These are phyloP conservation scores for Pseudomyrmex dendroicus DNA, from an alignment of 1,140 invertebrate genomes.

Conservation along the genomic window DNA sequence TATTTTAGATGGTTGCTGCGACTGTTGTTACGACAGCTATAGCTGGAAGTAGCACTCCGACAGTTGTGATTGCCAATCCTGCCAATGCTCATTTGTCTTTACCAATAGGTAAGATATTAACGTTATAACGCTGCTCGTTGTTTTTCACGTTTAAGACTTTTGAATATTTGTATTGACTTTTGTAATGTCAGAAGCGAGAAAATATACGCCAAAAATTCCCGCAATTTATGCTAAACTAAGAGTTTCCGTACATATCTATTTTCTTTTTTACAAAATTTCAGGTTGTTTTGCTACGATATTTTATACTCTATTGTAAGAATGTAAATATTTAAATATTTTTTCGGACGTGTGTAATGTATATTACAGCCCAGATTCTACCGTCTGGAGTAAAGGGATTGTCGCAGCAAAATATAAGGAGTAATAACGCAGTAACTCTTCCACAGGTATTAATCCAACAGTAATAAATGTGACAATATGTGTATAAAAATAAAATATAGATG, in stretches of 20 bases:
- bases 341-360: slow-evolving; percentile 1
- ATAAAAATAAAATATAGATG: no score
- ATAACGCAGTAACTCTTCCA: slow-evolving; percentile 81
- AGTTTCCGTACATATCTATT: no score
- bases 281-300: no score
- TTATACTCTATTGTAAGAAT: no score
- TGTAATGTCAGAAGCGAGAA: background rate
- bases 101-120: slow-evolving; percentile 81
- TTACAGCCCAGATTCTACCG: slow-evolving; percentile 88
- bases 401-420: slow-evolving; percentile 87
- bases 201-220: background rate
- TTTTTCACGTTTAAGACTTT: background rate
- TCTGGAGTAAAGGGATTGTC: slow-evolving; percentile 87
- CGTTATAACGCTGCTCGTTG: background rate
- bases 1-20: slow-evolving; percentile 81
- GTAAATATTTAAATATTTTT: slow-evolving; percentile 9
- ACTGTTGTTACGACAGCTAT: slow-evolving; percentile 83
- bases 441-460: slow-evolving; percentile 76
- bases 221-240: slow-evolving; percentile 2
- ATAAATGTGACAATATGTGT: background rate
- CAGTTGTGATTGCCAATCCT: slow-evolving; percentile 86
- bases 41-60: slow-evolving; percentile 82
- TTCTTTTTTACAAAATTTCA: no score
- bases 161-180: background rate
- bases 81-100: slow-evolving; percentile 87